Evolutionary conservation across 2,113 vertebrate genomes (phyloP).

Genomic region (Enhydra lutris): DNA sequence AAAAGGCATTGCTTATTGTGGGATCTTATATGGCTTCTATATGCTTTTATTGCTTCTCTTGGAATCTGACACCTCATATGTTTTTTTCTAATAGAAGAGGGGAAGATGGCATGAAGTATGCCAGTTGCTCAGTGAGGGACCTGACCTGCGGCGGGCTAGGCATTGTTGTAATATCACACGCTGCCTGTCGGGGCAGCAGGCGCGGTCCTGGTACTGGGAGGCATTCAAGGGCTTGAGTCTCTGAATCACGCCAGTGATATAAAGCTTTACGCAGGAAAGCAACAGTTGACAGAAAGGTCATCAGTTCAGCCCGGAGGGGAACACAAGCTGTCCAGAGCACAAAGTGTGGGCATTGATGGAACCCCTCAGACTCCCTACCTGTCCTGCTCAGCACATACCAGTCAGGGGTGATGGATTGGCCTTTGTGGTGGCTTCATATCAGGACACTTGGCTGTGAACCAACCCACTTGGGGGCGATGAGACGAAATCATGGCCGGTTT

Average conservation of each 20-base stretch:
- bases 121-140: neutral
- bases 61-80: neutral
- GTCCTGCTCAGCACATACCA: neutral
- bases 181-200: too few species aligned
- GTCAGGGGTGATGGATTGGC: conserved; percentile 29
- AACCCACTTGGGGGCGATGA: neutral
- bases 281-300: conserved; percentile 47
- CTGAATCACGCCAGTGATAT: neutral
- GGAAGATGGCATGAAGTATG: neutral
- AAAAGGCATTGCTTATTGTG: neutral
- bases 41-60: neutral
- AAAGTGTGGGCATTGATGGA: neutral
- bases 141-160: too few species aligned
- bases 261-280: conserved; percentile 37
- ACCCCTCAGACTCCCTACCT: neutral
- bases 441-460: neutral
- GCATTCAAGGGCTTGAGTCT: neutral
- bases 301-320: conserved; percentile 14
- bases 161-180: neutral
- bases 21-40: neutral
- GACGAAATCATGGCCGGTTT: neutral
- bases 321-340: neutral
- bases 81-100: neutral
- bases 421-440: neutral
- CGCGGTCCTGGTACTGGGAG: neutral